Evolutionary conservation across 2,888 invertebrate genomes (phyloP).

Genomic region (Plebejus melissa): DNA sequence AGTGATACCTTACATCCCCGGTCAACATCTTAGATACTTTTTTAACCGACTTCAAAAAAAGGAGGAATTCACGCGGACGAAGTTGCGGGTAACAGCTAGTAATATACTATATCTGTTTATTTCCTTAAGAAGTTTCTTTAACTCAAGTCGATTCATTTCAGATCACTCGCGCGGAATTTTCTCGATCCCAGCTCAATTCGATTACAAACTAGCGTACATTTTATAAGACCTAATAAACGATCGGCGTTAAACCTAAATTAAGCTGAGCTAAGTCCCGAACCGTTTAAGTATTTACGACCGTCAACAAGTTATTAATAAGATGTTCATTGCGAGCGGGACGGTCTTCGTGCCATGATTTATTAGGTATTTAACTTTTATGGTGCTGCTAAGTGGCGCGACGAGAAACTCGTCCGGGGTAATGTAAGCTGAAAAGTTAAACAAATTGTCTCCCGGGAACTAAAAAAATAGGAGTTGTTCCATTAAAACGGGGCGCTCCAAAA

Average conservation of each 20-base stretch:
- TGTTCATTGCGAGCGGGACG: constrained; percentile 51
- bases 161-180: background rate
- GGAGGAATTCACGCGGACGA: too few relatives aligned
- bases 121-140: background rate
- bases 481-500: background rate
- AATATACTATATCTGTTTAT: too few relatives aligned
- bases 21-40: too few relatives aligned
- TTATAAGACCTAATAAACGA: constrained; percentile 1
- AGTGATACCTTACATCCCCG: too few relatives aligned
- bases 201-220: background rate
- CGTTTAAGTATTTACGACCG: constrained; percentile 32
- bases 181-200: background rate
- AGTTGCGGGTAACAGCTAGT: too few relatives aligned
- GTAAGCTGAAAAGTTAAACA: constrained; percentile 68
- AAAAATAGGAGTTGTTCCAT: constrained; percentile 9
- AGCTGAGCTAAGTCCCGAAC: constrained; percentile 11
- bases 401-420: constrained; percentile 65
- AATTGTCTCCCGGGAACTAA: constrained; percentile 47
- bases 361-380: constrained; percentile 73
- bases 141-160: background rate
- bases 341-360: constrained; percentile 66
- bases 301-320: constrained; percentile 58
- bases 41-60: too few relatives aligned
- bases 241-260: background rate
- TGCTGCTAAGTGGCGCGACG: constrained; percentile 65